Conservation (phyloP, 2,888 invertebrate genomes). For the Ochropacha duplaris region DNA sequence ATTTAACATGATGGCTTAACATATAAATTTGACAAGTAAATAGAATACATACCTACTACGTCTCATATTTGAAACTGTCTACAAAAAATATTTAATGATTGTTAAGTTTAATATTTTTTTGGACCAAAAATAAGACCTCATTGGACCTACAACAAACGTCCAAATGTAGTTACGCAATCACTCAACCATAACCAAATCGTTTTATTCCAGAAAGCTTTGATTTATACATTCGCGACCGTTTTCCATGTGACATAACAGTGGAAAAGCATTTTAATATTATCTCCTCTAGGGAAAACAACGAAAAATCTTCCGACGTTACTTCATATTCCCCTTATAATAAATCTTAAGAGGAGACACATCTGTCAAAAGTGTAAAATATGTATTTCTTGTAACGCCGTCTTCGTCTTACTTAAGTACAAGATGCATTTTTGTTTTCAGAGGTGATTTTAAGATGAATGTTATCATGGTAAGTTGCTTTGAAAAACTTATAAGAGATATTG, state of each 20-base stretch:
- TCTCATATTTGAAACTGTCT: no score
- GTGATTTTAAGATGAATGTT: not conserved
- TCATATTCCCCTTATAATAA: constrained; percentile 72
- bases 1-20: no score
- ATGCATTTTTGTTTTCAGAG: constrained; percentile 38
- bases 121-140: no score
- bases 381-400: constrained; percentile 68
- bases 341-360: constrained; percentile 75
- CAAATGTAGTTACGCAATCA: constrained; percentile 5
- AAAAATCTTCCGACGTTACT: constrained; percentile 64
- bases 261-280: constrained; percentile 63
- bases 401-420: constrained; percentile 48
- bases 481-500: no score
- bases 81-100: no score
- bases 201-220: constrained; percentile 45
- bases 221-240: constrained; percentile 56
- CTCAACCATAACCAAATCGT: constrained; percentile 20
- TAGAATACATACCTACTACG: no score
- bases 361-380: constrained; percentile 81
- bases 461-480: no score
- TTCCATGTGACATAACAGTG: constrained; percentile 51
- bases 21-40: no score
- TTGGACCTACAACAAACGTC: not conserved
- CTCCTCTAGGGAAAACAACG: constrained; percentile 60
- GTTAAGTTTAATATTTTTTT: no score